Conservation (phyloP, 1,140 invertebrate genomes). For the Diabrotica virgifera region DNA sequence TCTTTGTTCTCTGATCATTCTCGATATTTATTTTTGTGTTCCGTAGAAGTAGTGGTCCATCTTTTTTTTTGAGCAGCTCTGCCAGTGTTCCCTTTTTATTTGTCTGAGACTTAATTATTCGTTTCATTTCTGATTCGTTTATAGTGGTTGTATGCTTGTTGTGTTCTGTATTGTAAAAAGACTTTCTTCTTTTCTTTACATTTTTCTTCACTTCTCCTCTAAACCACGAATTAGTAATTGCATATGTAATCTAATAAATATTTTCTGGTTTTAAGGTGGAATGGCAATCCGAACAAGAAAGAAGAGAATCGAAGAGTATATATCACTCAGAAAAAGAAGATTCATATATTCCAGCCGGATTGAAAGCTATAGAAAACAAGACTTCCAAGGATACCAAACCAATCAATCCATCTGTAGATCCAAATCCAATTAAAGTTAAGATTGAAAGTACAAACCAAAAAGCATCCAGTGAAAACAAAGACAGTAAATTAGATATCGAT, state of each 20-base stretch:
- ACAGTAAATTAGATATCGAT: slow-evolving; percentile 13
- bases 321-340: slow-evolving; percentile 50
- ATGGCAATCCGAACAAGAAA: slow-evolving; percentile 70
- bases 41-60: too few species aligned
- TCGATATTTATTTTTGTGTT: too few species aligned
- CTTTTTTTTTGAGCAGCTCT: too few species aligned
- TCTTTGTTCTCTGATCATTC: too few species aligned
- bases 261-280: slow-evolving; percentile 53
- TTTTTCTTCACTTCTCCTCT: too few species aligned
- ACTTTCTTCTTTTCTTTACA: too few species aligned
- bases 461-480: slow-evolving; percentile 8
- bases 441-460: slow-evolving; percentile 12
- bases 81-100: too few species aligned
- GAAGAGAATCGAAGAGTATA: slow-evolving; percentile 53
- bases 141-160: too few species aligned
- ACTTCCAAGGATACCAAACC: neutral
- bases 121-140: too few species aligned
- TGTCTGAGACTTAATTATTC: too few species aligned
- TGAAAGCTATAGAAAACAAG: slow-evolving; percentile 25
- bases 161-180: too few species aligned
- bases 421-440: slow-evolving; percentile 10
- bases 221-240: too few species aligned
- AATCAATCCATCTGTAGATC: slow-evolving; percentile 7
- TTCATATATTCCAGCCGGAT: slow-evolving; percentile 39
- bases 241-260: slow-evolving; percentile 7